phyloP scores from a whole-genome alignment of 2,888 invertebrate species.

The Dynastes maya region DNA sequence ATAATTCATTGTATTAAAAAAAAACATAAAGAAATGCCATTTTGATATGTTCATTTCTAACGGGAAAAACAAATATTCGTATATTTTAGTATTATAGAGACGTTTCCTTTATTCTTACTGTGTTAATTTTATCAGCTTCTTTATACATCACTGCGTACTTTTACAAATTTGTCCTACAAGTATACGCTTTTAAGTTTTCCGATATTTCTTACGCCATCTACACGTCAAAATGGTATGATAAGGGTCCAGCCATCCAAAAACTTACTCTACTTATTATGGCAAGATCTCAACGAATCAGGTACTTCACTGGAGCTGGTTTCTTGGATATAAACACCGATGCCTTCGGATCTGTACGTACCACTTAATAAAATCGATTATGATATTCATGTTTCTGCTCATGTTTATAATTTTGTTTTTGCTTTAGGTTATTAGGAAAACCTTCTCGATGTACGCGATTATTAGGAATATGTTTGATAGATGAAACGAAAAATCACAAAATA shows the following conservation, averaged over 20 bases:
- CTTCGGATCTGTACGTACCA: conserved; percentile 38
- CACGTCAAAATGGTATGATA: conserved; percentile 46
- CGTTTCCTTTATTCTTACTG: no score
- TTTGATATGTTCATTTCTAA: no score
- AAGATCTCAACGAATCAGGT: conserved; percentile 21
- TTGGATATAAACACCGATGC: conserved; percentile 31
- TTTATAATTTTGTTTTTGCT: background rate
- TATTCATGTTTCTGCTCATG: background rate
- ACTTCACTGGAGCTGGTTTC: conserved; percentile 45
- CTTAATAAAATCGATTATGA: background rate
- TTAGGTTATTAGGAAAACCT: conserved; percentile 3
- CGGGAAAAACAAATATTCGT: no score
- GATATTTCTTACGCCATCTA: conserved; percentile 36
- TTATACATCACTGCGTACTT: no score
- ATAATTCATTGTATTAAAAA: no score
- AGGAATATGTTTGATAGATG: conserved; percentile 1
- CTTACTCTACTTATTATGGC: conserved; percentile 28
- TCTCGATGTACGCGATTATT: background rate
- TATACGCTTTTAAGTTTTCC: background rate
- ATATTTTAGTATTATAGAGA: no score
- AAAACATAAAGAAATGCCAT: no score
- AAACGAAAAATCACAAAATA: no score
- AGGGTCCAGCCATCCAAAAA: conserved; percentile 24
- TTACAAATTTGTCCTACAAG: no score
- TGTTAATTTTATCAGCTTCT: no score